Evolutionary conservation across 1,140 invertebrate genomes (phyloP), one percentile per base, ranked within the genome.

Genomic region (Solenopsis invicta): DNA sequence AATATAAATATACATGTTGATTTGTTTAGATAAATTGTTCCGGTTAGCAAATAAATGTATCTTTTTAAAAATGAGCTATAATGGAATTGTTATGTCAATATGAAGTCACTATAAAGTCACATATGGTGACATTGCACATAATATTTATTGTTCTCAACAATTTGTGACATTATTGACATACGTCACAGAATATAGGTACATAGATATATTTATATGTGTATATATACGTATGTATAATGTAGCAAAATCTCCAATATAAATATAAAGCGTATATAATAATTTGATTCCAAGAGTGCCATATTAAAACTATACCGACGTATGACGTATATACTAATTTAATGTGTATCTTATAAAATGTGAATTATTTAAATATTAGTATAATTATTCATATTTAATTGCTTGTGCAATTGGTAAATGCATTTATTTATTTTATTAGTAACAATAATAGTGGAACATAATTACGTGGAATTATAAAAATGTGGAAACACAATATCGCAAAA

Each of bases 231-330:
- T 86, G 88, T 89, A 90, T 54, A 91, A 90, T 86, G 86, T 92
- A 92, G 87, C 88, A 92, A 93, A 93, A 93, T 87, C 50, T 85
- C 56, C 13, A 34, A 74, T 92, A 93, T 50, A 93, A 92, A 92
- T 89, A 87, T 90, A 89, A 92, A 72, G 59, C 86, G 45, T 85
- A 80, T 89, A 87, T 45, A 78, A 86, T 76, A 90, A 69, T 90
- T 85, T 69, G 41, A 59, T 85, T 62, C 34, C 10, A 75, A 41
- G 29, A 62, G 4, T 74, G 37, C 13, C 41, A 13, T 84, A 48
- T 74, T 82, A 74, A 82, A 82, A 82, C 13, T 75, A 75, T 74
- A 45, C 1, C 1, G n/a, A 67, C 21, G n/a, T 67, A 72, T 48
- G 56, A 80, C 34, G 12, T 12, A 16, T 71, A 37, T 71, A 50